Base-by-base conservation (phyloP, 2,888 invertebrate species). In the Scaptomyza tumidula region DNA sequence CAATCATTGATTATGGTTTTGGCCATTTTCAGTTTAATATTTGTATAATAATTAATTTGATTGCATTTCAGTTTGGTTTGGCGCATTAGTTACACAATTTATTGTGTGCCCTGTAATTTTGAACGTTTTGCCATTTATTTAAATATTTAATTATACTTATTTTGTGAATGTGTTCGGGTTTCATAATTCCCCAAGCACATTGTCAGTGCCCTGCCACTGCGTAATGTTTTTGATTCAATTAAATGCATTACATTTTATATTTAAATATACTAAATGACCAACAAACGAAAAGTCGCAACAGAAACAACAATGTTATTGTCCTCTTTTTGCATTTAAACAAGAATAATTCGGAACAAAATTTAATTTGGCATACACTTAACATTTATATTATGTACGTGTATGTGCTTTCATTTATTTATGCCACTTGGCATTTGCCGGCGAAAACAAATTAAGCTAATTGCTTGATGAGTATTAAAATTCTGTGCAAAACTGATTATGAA, bases 1-100 rank as follows among this genome's bases (percentile, higher is more conserved):
- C 89, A 89, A 86, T 89, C 89, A 86, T 86, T 88, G 89, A 88
- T 86, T 85, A 88, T 75, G 85, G 68, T 71, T 81, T 66, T 24
- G 57, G 57, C 50, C 59, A 45, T 65, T 64, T 56, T 63, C 43
- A 19, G n/a, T 7, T 29, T 58, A 54, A 59, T 37, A 11, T 33
- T 44, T 35, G 37, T 39, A 9, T 24, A 24, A 35, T 63, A 77
- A 69, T 78, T 69, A 61, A 73, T 77, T 80, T 70, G n/a, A 64
- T 70, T 80, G 66, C 71, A 70, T 68, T 65, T 73, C 53, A 64
- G 45, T 64, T 66, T 7, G 7, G 48, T 65, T 65, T 64, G 41
- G 52, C 43, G 61, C 57, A 70, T 80, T 81, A 66, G 85, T 81
- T 81, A 75, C 70, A 78, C 78, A 69, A 78, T 78, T 66, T 62